Conservation (phyloP, 2,797 vertebrate species). For the Semotilus atromaculatus region DNA sequence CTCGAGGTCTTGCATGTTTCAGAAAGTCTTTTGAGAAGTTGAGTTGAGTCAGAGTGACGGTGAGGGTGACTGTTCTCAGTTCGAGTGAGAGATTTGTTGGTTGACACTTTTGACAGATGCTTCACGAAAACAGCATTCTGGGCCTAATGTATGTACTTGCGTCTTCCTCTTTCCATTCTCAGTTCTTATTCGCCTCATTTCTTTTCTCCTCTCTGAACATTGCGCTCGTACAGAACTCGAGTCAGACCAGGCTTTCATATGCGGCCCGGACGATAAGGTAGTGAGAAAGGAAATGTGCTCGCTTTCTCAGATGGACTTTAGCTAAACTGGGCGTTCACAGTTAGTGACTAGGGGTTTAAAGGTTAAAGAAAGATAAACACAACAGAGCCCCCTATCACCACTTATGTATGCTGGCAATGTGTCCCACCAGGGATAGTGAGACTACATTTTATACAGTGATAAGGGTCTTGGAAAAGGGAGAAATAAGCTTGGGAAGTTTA, state of each 20-base stretch:
- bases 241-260: slow-evolving; percentile 36
- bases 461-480: not conserved
- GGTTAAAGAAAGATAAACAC: slow-evolving; percentile 65
- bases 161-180: slow-evolving; percentile 49
- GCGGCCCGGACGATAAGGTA: slow-evolving; percentile 67
- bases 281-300: slow-evolving; percentile 73
- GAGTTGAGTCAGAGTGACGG: slow-evolving; percentile 35
- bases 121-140: slow-evolving; percentile 14
- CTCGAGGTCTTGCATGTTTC: not conserved
- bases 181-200: slow-evolving; percentile 20
- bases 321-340: slow-evolving; percentile 56
- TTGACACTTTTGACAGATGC: slow-evolving; percentile 54
- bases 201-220: not conserved
- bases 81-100: slow-evolving; percentile 18
- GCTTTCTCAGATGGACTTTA: slow-evolving; percentile 64
- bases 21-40: not conserved
- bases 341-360: slow-evolving; percentile 53
- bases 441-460: slow-evolving; percentile 19
- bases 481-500: slow-evolving; percentile 28
- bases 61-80: slow-evolving; percentile 21
- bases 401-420: slow-evolving; percentile 15
- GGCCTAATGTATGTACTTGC: not conserved
- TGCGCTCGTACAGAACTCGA: slow-evolving; percentile 10
- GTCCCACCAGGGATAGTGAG: not conserved
- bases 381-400: slow-evolving; percentile 38